Percentiles rank a stretch among this genome's conserved stretches.
Conservation (phyloP, 1,140 invertebrate genomes). For the Ips nitidus region DNA sequence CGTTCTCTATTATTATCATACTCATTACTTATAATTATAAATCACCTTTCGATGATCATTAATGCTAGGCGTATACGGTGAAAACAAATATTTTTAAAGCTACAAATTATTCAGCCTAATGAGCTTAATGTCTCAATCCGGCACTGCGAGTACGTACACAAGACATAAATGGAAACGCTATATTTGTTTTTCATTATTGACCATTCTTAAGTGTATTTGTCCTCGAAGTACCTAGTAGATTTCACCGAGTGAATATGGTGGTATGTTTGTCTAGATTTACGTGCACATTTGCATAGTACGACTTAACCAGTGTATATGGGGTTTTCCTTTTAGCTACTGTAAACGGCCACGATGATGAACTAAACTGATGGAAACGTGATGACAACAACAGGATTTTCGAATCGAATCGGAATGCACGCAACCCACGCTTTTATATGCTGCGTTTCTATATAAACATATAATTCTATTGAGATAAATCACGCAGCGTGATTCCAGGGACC, state of each 20-base stretch:
- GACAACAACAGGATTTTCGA: neutral
- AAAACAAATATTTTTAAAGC: conserved; percentile 16
- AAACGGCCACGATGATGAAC: neutral
- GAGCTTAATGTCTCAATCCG: conserved; percentile 12
- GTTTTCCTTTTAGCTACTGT: conserved; percentile 7
- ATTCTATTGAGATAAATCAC: conserved; percentile 32
- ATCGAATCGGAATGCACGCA: conserved; percentile 1
- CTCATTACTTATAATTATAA: conserved; percentile 7
- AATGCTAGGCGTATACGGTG: neutral
- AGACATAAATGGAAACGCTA: conserved; percentile 29
- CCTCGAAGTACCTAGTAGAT: conserved; percentile 29
- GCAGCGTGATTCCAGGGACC: conserved; percentile 29
- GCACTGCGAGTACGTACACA: conserved; percentile 15
- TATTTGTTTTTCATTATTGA: conserved; percentile 34
- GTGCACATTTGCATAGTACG: conserved; percentile 24
- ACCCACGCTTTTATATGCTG: conserved; percentile 16
- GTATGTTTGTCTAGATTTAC: conserved; percentile 28
- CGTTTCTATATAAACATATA: conserved; percentile 11
- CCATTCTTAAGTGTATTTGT: conserved; percentile 33
- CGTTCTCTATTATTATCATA: neutral
- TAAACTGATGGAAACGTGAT: neutral
- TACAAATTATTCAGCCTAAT: conserved; percentile 6
- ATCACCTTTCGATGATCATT: conserved; percentile 4
- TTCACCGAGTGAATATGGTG: conserved; percentile 31
- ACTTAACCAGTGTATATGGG: conserved; percentile 12